Base-by-base conservation (phyloP, 2,888 invertebrate species). In the Sinhomidia bicolor region DNA sequence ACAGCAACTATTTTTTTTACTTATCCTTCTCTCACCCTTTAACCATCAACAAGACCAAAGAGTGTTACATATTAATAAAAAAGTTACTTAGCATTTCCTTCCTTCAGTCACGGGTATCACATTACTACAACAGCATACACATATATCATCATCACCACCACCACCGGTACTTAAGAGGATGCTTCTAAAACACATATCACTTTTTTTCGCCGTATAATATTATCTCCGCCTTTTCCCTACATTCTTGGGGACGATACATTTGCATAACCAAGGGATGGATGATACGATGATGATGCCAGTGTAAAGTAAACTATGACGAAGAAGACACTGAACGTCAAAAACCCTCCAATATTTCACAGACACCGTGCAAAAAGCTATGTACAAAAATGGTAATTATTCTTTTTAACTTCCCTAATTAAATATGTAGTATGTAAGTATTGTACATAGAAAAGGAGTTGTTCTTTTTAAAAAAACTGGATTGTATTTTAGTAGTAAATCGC, bases 371-470 rank as follows among this genome's bases (percentile, higher is more conserved):
- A 47, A 20, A 26, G 12, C 51, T 79, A 78, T 78, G 54, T 78
- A 78, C 78, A 78, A 60, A 57, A 60, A 80, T 23, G 20, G 23
- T 41, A 80, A 80, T 60, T 80, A 80, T 60, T 57, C 14, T 47
- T 76, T 74, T 60, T 14, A 80, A 65, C 14, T 62, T 65, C 65
- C 80, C 51, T 65, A 81, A 81, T 81, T 62, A 65, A 81, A 62
- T 17, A 71, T 9, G 57, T 79, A 57, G 60, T 80, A 23, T 23
- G 23, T 23, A n/a, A 80, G 81, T 10, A 57, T 26, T 74, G 83
- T 74, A 83, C 83, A 74, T n/a, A 32, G 60, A 74, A 57, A 26
- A 74, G 71, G 83, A 83, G 83, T 82, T 78, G 57, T 57, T 74
- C 57, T 17, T 44, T 60, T 41, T 6, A 36, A 57, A 79, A 51